Conservation (phyloP, 2,888 invertebrate species). For the Dryadula phaetusa region DNA sequence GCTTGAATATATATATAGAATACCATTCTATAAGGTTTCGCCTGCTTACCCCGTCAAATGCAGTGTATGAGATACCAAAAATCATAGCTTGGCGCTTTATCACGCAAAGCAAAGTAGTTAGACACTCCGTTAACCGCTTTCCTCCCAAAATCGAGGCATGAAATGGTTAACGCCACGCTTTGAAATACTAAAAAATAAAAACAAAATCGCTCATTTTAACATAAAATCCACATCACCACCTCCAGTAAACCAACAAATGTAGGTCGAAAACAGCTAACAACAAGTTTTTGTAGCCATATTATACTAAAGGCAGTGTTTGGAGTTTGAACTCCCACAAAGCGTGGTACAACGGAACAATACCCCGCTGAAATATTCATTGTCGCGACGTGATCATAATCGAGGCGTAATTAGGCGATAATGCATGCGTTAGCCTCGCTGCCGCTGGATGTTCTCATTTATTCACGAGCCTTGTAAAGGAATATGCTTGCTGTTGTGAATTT, state of each 20-base stretch:
- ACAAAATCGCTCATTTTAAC: not conserved
- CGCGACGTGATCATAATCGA: conserved; percentile 61
- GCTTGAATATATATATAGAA: too few species aligned
- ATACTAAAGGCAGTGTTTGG: conserved; percentile 42
- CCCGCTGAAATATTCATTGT: conserved; percentile 61
- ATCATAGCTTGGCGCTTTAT: too few species aligned
- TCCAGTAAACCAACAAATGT: conserved; percentile 1
- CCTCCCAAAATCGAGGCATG: too few species aligned
- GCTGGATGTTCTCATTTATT: conserved; percentile 42
- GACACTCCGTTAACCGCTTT: too few species aligned
- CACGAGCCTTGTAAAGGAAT: conserved; percentile 33
- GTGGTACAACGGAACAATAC: conserved; percentile 53
- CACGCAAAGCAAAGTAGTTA: too few species aligned
- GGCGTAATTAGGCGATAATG: conserved; percentile 58
- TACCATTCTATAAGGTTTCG: too few species aligned
- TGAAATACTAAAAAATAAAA: not conserved
- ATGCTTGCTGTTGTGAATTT: conserved; percentile 20
- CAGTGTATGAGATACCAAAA: too few species aligned
- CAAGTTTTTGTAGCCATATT: conserved; percentile 27
- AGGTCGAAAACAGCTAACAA: conserved; percentile 17
- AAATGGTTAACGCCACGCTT: not conserved
- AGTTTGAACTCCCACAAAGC: conserved; percentile 51
- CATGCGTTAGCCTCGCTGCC: conserved; percentile 46
- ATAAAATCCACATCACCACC: conserved; percentile 7
- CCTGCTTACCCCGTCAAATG: too few species aligned